Base-by-base conservation (phyloP, 2,113 vertebrate species). In the Regulus satrapa region DNA sequence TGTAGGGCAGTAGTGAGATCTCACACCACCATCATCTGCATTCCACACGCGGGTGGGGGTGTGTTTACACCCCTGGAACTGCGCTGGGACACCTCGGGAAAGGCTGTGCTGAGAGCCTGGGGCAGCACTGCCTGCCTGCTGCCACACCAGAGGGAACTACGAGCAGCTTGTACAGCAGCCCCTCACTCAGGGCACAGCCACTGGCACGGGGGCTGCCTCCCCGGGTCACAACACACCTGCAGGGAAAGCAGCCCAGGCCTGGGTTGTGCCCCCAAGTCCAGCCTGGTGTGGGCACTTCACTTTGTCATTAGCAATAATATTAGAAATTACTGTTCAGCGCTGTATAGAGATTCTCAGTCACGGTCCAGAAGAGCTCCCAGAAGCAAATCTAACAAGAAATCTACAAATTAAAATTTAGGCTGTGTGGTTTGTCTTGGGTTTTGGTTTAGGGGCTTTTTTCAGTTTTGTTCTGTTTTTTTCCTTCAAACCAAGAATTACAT, bases 101-200 rank as follows among this genome's bases (percentile, higher is more conserved):
- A 55, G 28, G 51, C 20, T 10, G 1, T 1, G 1, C 32, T 6
- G 14, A 31, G 46, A 3, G 6, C 25, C 0, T 61, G 61, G 4
- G 14, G 43, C 86, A 51, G 72, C 5, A 28, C 24, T 62, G 68
- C 31, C n/a, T 8, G 8, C 6, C 32, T 84, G 59, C 6, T 24
- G 43, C 12, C 34, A 68, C 31, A 18, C 5, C 68, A 36, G 13
- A 1, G 26, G 18, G 20, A 83, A 38, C 18, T 0, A 8, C 0
- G 0, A 43, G 12, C 55, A 58, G 8, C 25, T 80, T 40, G 54
- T 9, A 54, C 24, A 14, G 5, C 1, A 34, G 54, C 8, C 31
- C 5, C 31, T 26, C 2, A 3, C 34, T 29, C 61, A 8, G 15
- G 45, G 31, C 31, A 17, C 2, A 2, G 43, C 29, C 2, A 4